A percentile compares a stretch with the other conserved stretches of the same genome.
These are phyloP conservation scores for Andrena flavipes DNA, from an alignment of 2,888 invertebrate species.

Conservation along the genomic window DNA sequence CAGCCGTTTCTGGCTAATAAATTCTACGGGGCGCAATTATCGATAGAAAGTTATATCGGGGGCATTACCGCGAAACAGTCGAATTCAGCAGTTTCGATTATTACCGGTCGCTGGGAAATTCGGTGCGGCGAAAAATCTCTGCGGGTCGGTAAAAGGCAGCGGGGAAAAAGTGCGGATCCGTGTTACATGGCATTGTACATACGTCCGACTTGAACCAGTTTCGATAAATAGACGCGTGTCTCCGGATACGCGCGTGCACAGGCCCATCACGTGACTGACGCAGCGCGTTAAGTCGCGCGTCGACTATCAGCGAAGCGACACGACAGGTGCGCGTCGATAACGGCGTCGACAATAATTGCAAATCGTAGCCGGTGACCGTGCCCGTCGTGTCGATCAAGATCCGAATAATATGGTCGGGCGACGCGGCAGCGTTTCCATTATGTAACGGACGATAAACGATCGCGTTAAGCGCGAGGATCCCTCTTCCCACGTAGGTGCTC, in stretches of 20 bases:
- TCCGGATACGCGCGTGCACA: constrained; percentile 54
- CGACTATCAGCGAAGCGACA: constrained; percentile 76
- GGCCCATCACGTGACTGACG: constrained; percentile 71
- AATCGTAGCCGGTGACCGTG: constrained; percentile 76
- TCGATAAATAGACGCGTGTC: constrained; percentile 55
- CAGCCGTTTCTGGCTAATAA: constrained; percentile 24
- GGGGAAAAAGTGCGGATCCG: not conserved
- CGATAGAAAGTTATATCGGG: constrained; percentile 4
- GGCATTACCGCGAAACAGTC: not conserved
- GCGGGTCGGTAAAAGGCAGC: not conserved
- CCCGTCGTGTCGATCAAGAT: constrained; percentile 74
- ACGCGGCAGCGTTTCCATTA: constrained; percentile 66
- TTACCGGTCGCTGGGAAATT: not conserved
- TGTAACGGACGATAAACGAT: constrained; percentile 60
- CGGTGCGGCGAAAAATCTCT: not conserved
- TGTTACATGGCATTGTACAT: not conserved
- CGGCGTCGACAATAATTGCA: constrained; percentile 79
- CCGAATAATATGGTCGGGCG: constrained; percentile 71
- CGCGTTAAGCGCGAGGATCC: constrained; percentile 51
- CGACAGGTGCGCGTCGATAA: constrained; percentile 80
- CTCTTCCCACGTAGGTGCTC: constrained; percentile 14
- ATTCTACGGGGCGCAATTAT: constrained; percentile 11
- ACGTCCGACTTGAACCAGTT: not conserved
- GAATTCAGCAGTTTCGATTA: constrained; percentile 7
- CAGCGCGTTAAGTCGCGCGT: constrained; percentile 75